These are phyloP conservation scores for Podocnemis expansa DNA, from an alignment of 2,113 vertebrate species.

Conservation along the genomic window DNA sequence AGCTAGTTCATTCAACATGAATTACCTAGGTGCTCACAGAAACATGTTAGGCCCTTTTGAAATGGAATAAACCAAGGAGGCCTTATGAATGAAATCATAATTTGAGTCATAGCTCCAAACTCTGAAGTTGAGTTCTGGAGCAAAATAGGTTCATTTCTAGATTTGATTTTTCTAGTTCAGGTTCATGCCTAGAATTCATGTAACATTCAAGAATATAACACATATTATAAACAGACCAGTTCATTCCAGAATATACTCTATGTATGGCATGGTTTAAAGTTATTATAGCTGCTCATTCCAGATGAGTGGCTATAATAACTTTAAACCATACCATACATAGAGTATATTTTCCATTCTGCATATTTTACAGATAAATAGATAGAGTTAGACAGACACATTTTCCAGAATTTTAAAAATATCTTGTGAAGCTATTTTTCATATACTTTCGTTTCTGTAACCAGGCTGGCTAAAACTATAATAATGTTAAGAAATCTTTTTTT, in stretches of 20 bases:
- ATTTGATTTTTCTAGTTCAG: not conserved
- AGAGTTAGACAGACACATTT: not conserved
- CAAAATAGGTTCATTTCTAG: not conserved
- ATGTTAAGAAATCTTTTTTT: not conserved
- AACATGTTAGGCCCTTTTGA: not conserved
- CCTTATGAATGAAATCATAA: not conserved
- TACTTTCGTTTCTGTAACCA: not conserved
- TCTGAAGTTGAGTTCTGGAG: not conserved
- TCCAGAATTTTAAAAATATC: not conserved
- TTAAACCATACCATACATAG: too few relatives aligned
- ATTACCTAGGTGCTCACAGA: not conserved
- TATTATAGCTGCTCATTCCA: too few relatives aligned
- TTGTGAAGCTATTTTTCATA: not conserved
- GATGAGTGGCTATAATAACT: too few relatives aligned
- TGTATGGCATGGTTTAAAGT: too few relatives aligned
- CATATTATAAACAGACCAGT: not conserved
- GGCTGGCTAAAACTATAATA: not conserved
- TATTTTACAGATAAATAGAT: not conserved
- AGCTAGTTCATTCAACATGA: not conserved
- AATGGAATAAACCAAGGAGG: not conserved
- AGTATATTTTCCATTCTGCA: not conserved
- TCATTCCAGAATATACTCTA: too few relatives aligned
- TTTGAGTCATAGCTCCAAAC: not conserved
- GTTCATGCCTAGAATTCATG: not conserved
- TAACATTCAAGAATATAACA: not conserved